Percentiles rank a stretch among this genome's conserved stretches.
phyloP scores from a whole-genome alignment of 2,888 invertebrate genomes.

The Chloroclysta siterata region DNA sequence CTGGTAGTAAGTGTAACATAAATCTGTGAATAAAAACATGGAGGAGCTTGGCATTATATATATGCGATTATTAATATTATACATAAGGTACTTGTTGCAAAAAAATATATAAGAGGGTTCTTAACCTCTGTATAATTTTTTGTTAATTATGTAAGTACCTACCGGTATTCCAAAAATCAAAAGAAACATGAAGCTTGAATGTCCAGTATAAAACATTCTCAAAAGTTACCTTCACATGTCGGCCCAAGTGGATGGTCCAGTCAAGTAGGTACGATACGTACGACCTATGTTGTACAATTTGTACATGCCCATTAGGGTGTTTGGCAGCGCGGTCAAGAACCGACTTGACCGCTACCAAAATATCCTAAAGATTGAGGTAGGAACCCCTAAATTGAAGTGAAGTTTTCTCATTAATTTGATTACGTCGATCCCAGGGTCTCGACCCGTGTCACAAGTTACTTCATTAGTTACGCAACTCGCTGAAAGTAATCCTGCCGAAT shows the following conservation, averaged over 20 bases:
- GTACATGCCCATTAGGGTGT: constrained; percentile 57
- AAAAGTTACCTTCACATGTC: constrained; percentile 34
- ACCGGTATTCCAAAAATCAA: background rate
- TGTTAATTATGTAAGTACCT: too few relatives aligned
- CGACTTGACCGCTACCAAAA: constrained; percentile 76
- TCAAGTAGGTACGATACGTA: constrained; percentile 27
- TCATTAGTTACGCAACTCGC: constrained; percentile 83
- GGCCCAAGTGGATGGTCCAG: constrained; percentile 29
- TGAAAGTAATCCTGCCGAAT: constrained; percentile 80
- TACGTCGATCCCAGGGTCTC: constrained; percentile 80
- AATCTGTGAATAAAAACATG: too few relatives aligned
- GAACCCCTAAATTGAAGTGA: constrained; percentile 82
- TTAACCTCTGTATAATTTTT: too few relatives aligned
- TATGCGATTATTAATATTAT: too few relatives aligned
- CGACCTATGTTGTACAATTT: constrained; percentile 50
- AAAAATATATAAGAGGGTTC: too few relatives aligned
- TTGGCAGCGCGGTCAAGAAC: constrained; percentile 52
- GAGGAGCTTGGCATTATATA: too few relatives aligned
- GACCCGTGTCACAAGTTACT: constrained; percentile 85
- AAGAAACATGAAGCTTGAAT: background rate
- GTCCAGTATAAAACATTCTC: constrained; percentile 4
- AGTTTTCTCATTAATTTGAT: constrained; percentile 85
- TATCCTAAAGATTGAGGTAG: constrained; percentile 80
- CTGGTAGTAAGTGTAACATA: too few relatives aligned
- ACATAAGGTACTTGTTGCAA: too few relatives aligned